Base-by-base conservation (phyloP, 1,140 invertebrate genomes). In the Chrysopa pallens region DNA sequence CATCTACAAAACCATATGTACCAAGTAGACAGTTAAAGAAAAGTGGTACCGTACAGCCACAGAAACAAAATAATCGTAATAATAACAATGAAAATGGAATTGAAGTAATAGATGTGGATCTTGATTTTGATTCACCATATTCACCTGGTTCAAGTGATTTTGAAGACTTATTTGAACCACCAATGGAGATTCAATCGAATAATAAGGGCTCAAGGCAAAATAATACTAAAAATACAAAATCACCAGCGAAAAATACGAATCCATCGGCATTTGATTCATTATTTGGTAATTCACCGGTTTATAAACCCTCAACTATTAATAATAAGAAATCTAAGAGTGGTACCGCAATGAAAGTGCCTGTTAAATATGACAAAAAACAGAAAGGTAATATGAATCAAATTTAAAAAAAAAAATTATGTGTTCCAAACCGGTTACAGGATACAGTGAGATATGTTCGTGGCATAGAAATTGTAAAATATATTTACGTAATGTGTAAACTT, bases 121-220 rank as follows among this genome's bases (percentile, higher is more conserved):
- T 75, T 69, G 84, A 81, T 31, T 79, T 67, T 50, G 76, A 83
- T 40, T 87, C 84, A 8, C 85, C 86, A 0, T 87, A 87, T 61
- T 87, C 83, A 15, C 84, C 84, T 0, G 84, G 80, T 17, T 84
- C 81, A 4, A 80, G 75, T 46, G 76, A 88, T 53, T 85, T 82
- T 50, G 81, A 85, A 52, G 85, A 87, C 57, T 67, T 88, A 31
- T 88, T 88, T 63, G 82, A 86, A 61, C 84, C 85, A 23, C 84
- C 84, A 13, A 62, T 66, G n/a, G 68, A 68, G 23, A 62, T 60
- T 46, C 62, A 44, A n/a, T 48, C 46, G 15, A 36, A 35, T 4
- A 50, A 44, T 29, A 38, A 38, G 23, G 45, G n/a, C 14, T 35
- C 12, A 40, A 36, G 27, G 23, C 42, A 42, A 4, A 48, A 42